Conservation (phyloP, 2,113 vertebrate species). For the Petroica traversi region DNA sequence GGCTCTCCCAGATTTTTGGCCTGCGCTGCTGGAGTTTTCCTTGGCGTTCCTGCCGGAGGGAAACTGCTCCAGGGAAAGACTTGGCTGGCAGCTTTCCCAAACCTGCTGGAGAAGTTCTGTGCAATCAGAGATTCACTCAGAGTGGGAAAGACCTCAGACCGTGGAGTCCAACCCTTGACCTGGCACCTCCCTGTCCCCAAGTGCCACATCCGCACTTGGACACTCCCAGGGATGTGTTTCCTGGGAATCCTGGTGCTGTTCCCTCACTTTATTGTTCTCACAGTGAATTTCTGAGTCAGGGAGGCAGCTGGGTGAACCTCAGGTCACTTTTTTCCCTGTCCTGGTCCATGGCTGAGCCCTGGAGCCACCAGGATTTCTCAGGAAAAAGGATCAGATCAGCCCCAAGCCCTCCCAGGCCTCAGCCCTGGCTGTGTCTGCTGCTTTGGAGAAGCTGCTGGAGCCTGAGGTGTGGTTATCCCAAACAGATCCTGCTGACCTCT, state of each 20-base stretch:
- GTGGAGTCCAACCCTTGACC: neutral
- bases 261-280: neutral
- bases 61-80: neutral
- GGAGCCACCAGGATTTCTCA: neutral
- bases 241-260: neutral
- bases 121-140: neutral
- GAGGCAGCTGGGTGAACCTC: neutral
- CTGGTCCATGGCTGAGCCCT: neutral
- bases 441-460: neutral
- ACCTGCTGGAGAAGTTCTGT: fast-evolving
- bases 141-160: neutral
- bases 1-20: neutral
- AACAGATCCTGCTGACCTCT: neutral
- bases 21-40: neutral
- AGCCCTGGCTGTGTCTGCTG: neutral
- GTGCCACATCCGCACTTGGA: neutral
- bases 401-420: neutral
- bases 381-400: neutral
- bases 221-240: neutral
- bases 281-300: fast-evolving
- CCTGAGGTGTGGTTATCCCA: neutral
- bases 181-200: neutral
- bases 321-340: neutral
- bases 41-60: neutral
- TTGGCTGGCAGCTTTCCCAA: neutral